phyloP scores from a whole-genome alignment of 2,113 vertebrate genomes.

The Barbus barbus region DNA sequence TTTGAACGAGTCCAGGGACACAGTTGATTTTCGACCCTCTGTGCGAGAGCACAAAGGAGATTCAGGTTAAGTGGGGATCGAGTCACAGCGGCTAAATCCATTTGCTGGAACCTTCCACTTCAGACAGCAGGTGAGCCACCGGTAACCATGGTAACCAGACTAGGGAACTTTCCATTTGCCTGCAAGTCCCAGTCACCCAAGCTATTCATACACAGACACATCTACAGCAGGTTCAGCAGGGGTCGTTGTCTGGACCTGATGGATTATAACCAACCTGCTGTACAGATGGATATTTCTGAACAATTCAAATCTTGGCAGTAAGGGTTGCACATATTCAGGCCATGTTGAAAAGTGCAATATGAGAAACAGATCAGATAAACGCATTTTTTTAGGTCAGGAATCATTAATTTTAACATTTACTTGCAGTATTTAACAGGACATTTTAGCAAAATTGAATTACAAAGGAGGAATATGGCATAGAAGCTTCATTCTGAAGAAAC shows the following conservation, averaged over 20 bases:
- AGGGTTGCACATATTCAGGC: not conserved
- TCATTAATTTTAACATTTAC: no score
- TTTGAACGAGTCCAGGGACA: not conserved
- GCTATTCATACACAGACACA: slow-evolving; percentile 13
- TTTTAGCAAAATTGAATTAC: not conserved
- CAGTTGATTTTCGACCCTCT: slow-evolving; percentile 23
- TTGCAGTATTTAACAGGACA: not conserved
- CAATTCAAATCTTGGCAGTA: not conserved
- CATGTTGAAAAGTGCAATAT: no score
- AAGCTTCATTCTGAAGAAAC: not conserved
- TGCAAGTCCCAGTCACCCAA: not conserved
- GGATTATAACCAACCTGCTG: slow-evolving; percentile 3
- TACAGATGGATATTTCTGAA: slow-evolving; percentile 13
- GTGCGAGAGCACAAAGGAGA: slow-evolving; percentile 2
- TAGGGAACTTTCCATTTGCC: slow-evolving; percentile 30
- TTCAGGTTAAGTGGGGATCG: slow-evolving; percentile 48
- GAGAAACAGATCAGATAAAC: no score
- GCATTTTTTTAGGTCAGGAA: no score
- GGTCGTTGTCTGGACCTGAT: slow-evolving; percentile 12
- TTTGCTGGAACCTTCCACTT: slow-evolving; percentile 17
- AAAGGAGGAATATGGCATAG: not conserved
- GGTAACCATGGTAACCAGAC: slow-evolving; percentile 34
- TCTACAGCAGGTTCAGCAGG: not conserved
- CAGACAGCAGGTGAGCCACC: slow-evolving; percentile 21
- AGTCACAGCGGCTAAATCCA: not conserved